Evolutionary conservation across 2,797 vertebrate species (phyloP), one percentile per base, ranked within the genome.

Genomic region (Podargus strigoides): DNA sequence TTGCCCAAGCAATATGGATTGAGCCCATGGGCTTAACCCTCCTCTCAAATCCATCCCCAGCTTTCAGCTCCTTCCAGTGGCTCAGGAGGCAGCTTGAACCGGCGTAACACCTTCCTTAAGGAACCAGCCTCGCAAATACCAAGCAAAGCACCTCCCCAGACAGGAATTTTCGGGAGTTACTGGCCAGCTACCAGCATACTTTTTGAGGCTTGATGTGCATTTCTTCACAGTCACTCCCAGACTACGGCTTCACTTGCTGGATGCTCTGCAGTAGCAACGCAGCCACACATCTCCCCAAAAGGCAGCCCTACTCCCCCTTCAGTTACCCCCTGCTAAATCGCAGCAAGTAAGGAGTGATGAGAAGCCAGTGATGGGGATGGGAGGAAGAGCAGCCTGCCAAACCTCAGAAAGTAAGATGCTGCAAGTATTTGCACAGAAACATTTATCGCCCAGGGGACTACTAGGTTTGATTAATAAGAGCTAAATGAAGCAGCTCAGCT

Each of bases 61-160:
- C 37, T 93, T 91, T 79, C 36, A 87, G 42, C n/a, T 76, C 49
- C 58, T 76, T 62, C 68, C 60, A 70, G 68, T 9, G 7, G 74
- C 58, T 81, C 36, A 42, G 4, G 37, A 70, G 36, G 30, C 82
- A 95, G 66, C 58, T 72, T 49, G 67, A 92, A 78, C 26, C 2
- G 7, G 19, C 39, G 59, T 36, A 73, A 68, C 0, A 0, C 28
- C 30, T 55, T 47, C 55, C 26, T 69, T 30, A 37, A 39, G 10
- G n/a, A 95, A 80, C 56, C 12, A 12, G 24, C 21, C 56, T 46
- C 3, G 7, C n/a, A 88, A 94, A 87, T 21, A 89, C 63, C 72
- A 87, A 84, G 58, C 11, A 39, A 70, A 86, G 42, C 76, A 91
- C 77, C 83, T 90, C 85, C 92, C 73, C 62, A 72, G 68, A 77